A percentile compares a stretch with the other conserved stretches of the same genome.
Evolutionary conservation across 2,888 invertebrate genomes (phyloP).

Genomic region (Polydrusus tereticollis): DNA sequence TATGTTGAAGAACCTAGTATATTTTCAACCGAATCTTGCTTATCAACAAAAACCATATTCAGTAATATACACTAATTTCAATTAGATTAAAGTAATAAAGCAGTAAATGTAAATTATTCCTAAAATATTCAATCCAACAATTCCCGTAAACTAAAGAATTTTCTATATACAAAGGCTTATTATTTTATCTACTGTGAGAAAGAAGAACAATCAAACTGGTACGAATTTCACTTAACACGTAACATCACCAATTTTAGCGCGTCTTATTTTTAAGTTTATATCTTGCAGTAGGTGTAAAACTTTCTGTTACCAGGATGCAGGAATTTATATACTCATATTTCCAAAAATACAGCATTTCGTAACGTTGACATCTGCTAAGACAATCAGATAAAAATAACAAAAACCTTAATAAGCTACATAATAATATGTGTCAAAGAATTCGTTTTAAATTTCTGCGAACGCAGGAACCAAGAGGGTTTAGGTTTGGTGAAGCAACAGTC

Average conservation of each 20-base stretch:
- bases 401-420: too few species aligned
- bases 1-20: too few species aligned
- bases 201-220: slow-evolving; percentile 25
- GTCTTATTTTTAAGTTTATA: slow-evolving; percentile 1
- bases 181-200: slow-evolving; percentile 24
- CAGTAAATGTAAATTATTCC: slow-evolving; percentile 12
- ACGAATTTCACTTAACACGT: slow-evolving; percentile 40
- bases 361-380: neutral
- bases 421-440: too few species aligned
- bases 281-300: slow-evolving; percentile 3
- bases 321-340: neutral
- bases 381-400: too few species aligned
- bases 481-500: too few species aligned
- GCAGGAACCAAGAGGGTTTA: too few species aligned
- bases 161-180: slow-evolving; percentile 27
- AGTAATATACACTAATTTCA: neutral
- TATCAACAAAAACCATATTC: neutral
- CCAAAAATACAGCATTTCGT: neutral
- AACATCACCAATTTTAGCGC: slow-evolving; percentile 26
- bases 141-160: slow-evolving; percentile 10
- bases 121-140: slow-evolving; percentile 1
- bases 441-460: too few species aligned
- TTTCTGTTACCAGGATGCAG: neutral
- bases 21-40: neutral
- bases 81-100: neutral